Percentiles rank a stretch among this genome's conserved stretches.
Conservation (phyloP, 2,797 vertebrate species). For the Ceryle rudis region DNA sequence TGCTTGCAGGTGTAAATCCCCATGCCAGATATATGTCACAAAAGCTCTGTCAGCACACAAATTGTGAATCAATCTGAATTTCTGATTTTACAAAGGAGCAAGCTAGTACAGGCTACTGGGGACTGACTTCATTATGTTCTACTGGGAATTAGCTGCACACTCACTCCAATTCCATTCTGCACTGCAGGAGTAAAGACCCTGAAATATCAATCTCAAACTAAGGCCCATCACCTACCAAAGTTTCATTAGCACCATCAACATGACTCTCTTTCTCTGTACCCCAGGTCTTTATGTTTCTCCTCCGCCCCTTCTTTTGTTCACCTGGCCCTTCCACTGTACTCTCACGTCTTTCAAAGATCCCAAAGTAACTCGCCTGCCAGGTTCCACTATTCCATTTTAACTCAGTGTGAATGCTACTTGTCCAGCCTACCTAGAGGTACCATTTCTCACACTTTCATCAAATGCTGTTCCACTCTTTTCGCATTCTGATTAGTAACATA, state of each 20-base stretch:
- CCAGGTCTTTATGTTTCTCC: not conserved
- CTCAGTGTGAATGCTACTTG: not conserved
- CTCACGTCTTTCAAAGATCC: not conserved
- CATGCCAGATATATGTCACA: rapidly evolving
- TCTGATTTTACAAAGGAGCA: not conserved
- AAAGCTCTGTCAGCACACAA: not conserved
- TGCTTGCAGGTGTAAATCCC: not conserved
- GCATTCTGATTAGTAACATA: not conserved
- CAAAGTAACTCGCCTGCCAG: not conserved
- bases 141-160: not conserved
- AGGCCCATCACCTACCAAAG: not conserved
- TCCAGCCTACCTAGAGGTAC: not conserved
- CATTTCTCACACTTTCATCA: not conserved
- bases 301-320: not conserved
- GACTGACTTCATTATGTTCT: not conserved
- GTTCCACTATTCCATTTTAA: not conserved
- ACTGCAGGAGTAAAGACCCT: not conserved
- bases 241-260: not conserved
- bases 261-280: not conserved
- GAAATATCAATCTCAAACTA: not conserved
- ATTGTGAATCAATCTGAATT: not conserved
- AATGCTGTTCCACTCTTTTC: not conserved
- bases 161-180: not conserved
- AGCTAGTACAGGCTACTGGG: not conserved
- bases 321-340: not conserved